phyloP scores from a whole-genome alignment of 2,113 vertebrate species.

The Petaurus breviceps region DNA sequence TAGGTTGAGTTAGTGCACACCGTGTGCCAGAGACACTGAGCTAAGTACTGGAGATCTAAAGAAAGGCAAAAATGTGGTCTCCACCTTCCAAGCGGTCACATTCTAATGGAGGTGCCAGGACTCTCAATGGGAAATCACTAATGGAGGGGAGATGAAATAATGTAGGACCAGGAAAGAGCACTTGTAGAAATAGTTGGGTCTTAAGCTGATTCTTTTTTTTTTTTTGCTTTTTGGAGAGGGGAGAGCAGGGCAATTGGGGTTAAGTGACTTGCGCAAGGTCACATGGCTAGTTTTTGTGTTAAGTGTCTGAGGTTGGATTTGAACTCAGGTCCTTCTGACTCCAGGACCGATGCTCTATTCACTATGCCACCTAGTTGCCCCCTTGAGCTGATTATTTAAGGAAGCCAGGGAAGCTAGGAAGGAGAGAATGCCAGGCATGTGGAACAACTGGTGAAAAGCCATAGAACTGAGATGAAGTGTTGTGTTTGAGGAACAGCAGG shows the following conservation, averaged over 20 bases:
- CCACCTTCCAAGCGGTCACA: too few relatives aligned
- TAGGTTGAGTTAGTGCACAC: background rate
- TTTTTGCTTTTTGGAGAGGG: too few relatives aligned
- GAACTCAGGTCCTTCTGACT: too few relatives aligned
- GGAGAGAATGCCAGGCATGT: background rate
- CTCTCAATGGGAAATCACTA: background rate
- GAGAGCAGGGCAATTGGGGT: too few relatives aligned
- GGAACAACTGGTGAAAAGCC: background rate
- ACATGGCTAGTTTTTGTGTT: too few relatives aligned
- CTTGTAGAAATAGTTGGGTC: background rate
- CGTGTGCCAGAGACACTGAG: background rate
- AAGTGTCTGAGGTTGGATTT: too few relatives aligned
- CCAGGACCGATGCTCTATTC: too few relatives aligned
- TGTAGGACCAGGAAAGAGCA: background rate
- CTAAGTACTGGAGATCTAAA: background rate
- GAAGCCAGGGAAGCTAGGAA: background rate
- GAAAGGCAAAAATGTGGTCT: background rate
- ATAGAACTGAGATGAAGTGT: background rate
- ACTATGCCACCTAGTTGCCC: too few relatives aligned
- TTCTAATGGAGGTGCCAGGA: too few relatives aligned
- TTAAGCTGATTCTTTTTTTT: background rate
- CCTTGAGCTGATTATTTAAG: background rate
- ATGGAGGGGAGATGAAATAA: background rate
- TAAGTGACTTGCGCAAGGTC: too few relatives aligned
- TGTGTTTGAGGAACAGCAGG: background rate